Conservation (phyloP, 2,797 vertebrate species). For the Erithacus rubecula region DNA sequence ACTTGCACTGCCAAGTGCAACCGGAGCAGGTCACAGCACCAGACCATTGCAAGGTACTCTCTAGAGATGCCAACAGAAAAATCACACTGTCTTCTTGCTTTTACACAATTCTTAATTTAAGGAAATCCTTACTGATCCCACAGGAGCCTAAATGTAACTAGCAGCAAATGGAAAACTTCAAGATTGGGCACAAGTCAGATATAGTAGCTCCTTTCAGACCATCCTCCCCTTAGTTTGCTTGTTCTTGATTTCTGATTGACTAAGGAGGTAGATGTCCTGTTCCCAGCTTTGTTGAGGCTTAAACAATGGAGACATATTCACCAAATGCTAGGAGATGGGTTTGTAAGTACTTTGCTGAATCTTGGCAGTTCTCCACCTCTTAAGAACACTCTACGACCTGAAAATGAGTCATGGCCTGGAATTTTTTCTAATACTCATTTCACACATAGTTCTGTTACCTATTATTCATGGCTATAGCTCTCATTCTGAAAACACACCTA, state of each 20-base stretch:
- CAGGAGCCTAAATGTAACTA: not conserved
- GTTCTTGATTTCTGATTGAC: not conserved
- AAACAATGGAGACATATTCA: not conserved
- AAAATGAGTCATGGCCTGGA: conserved; percentile 16
- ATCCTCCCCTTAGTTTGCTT: not conserved
- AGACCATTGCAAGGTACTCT: not conserved
- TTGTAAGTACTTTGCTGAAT: not conserved
- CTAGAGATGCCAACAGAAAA: not conserved
- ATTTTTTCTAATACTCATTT: conserved; percentile 12
- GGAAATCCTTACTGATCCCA: not conserved
- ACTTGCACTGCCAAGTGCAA: not conserved
- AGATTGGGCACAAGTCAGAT: not conserved
- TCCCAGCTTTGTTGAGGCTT: not conserved
- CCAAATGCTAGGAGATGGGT: not conserved
- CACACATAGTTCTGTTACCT: not conserved
- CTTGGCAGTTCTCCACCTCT: not conserved
- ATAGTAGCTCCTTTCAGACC: not conserved
- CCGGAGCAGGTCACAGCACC: not conserved
- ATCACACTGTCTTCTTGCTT: not conserved
- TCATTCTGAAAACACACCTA: not conserved
- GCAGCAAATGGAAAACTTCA: not conserved
- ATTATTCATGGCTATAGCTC: not conserved
- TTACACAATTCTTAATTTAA: not conserved
- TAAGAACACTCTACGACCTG: not conserved
- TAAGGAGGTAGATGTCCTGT: not conserved